These are phyloP conservation scores for Xiphophorus hellerii DNA, from an alignment of 2,113 vertebrate genomes.

Conservation along the genomic window DNA sequence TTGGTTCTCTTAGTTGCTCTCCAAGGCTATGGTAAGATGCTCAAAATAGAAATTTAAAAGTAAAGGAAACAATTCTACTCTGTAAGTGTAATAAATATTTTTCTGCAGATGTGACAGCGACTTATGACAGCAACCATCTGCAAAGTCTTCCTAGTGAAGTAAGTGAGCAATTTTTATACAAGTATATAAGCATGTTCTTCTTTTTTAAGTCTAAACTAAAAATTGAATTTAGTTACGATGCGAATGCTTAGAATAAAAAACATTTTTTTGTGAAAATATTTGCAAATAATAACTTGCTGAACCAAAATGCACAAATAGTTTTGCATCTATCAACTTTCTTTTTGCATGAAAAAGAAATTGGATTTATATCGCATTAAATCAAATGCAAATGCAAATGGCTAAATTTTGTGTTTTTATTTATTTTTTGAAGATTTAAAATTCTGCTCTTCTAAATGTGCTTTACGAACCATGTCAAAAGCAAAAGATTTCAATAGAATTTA, in stretches of 20 bases:
- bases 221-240: background rate
- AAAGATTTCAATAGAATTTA: background rate
- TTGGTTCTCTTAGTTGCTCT: slow-evolving; percentile 57
- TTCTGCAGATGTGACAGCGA: slow-evolving; percentile 48
- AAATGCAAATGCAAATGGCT: no score
- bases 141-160: slow-evolving; percentile 31
- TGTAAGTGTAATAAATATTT: background rate
- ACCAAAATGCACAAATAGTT: no score
- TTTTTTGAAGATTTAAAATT: no score
- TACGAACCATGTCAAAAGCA: no score
- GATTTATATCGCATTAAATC: no score
- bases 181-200: background rate
- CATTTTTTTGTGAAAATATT: no score
- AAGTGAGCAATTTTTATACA: slow-evolving; percentile 17
- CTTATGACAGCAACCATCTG: slow-evolving; percentile 14
- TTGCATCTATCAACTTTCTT: no score
- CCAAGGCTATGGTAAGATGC: slow-evolving; percentile 62
- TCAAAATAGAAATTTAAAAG: background rate
- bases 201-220: background rate
- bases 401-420: no score
- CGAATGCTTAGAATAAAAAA: no score
- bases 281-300: no score
- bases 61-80: no score
- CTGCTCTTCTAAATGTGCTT: no score
- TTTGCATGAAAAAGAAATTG: background rate